Base-by-base conservation (phyloP, 2,888 invertebrate genomes). In the Polymixis lichenea region DNA sequence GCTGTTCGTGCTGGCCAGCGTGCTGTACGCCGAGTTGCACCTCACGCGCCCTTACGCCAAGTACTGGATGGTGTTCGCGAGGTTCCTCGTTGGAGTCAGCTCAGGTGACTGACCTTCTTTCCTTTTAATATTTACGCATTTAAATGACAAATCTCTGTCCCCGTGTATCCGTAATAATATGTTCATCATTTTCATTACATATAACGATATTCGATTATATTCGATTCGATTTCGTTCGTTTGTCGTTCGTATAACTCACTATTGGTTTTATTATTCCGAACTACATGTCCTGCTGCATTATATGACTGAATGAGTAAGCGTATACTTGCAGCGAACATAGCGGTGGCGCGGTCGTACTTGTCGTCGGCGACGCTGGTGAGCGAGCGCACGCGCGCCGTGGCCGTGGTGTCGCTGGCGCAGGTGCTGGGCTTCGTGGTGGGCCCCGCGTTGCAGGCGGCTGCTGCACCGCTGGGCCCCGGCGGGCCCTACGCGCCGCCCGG, bases 401-500 rank as follows among this genome's bases (percentile, higher is more conserved):
- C 98, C 0, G 98, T 98, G 97, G 98, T 98, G 68, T 98, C 98
- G 0, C 95, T 98, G 83, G 98, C 98, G 58, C 98, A 98, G 96
- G 98, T 98, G 56, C 95, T 99, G 80, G 99, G 99, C 66, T 99
- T 98, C 94, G 98, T 98, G 75, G 97, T 98, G 84, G 99, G 99
- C 0, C 98, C 99, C 11, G 98, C 98, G 61, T 94, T 98, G 77
- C 98, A 99, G 95, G 98, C 98, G 2, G 97, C 97, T 4, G 98
- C 98, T 0, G 98, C 98, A 22, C 98, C 98, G 7, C 94, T 98
- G 55, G 98, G 98, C 2, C 97, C 97, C 67, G 95, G 97, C 22
- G 87, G 80, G 19, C 90, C 94, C 46, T 95, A 95, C 89, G 80
- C 91, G 17, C 89, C 92, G 22, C 90, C 90, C 28, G 98, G 98